Percentiles rank a stretch among this genome's conserved stretches.
Conservation (phyloP, 2,888 invertebrate species). For the Lissonota sp. region DNA sequence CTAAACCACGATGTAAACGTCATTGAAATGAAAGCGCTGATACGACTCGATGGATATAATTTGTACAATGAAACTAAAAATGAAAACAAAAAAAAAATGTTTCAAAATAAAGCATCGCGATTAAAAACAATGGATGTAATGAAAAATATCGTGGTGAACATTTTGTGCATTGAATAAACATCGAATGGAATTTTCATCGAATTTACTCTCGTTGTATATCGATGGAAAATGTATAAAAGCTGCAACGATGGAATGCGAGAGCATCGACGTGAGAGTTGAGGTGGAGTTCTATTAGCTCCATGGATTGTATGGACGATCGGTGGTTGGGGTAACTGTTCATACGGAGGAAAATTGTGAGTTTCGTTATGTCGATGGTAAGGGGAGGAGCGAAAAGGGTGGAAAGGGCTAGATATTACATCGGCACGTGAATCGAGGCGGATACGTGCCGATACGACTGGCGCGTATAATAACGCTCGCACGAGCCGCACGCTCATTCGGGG, state of each 20-base stretch:
- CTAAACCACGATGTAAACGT: not conserved
- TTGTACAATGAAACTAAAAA: too few relatives aligned
- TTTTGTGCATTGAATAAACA: slow-evolving; percentile 73
- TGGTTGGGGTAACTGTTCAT: slow-evolving; percentile 27
- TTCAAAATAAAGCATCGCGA: slow-evolving; percentile 38
- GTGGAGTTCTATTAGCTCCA: slow-evolving; percentile 65
- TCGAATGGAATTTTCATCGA: slow-evolving; percentile 74
- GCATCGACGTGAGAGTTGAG: not conserved
- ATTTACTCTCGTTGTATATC: slow-evolving; percentile 67
- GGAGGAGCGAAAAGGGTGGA: not conserved
- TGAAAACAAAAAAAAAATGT: too few relatives aligned
- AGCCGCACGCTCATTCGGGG: slow-evolving; percentile 76
- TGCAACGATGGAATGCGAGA: not conserved
- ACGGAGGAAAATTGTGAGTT: slow-evolving; percentile 56
- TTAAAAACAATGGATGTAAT: slow-evolving; percentile 61
- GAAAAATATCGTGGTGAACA: slow-evolving; percentile 77
- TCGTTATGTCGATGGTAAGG: not conserved
- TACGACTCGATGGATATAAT: too few relatives aligned
- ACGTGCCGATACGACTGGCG: slow-evolving; percentile 63
- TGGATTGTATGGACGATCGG: slow-evolving; percentile 46
- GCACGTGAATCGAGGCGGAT: slow-evolving; percentile 59
- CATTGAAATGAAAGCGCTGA: slow-evolving; percentile 19
- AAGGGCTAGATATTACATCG: slow-evolving; percentile 57
- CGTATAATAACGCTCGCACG: slow-evolving; percentile 70
- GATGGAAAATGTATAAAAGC: slow-evolving; percentile 16